These are phyloP conservation scores for Acleris laterana DNA, from an alignment of 2,888 invertebrate genomes.

Conservation along the genomic window DNA sequence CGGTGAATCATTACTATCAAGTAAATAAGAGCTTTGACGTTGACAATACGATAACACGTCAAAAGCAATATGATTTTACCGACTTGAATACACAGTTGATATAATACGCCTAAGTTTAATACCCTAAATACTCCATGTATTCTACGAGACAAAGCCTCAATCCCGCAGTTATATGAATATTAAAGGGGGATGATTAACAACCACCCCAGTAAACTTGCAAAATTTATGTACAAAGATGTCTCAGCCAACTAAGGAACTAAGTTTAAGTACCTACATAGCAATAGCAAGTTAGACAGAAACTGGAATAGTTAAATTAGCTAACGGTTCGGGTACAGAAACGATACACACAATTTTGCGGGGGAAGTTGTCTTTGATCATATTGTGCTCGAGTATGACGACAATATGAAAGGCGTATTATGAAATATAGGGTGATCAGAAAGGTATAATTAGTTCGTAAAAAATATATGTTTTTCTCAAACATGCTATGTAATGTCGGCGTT, in stretches of 20 bases:
- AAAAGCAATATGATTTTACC: no score
- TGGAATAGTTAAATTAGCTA: constrained; percentile 34
- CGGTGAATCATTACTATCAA: no score
- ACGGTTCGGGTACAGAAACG: constrained; percentile 26
- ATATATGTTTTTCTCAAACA: no score
- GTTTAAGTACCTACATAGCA: constrained; percentile 30
- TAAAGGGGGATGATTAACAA: neutral
- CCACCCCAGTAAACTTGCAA: constrained; percentile 3
- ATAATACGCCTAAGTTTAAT: no score
- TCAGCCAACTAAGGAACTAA: constrained; percentile 18
- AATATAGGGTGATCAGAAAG: no score
- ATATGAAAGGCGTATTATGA: neutral
- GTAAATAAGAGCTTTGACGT: no score
- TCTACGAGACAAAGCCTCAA: no score
- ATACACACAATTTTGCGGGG: constrained; percentile 24
- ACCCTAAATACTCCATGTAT: no score
- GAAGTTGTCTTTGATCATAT: constrained; percentile 32
- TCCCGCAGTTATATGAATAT: neutral
- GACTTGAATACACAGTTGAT: no score
- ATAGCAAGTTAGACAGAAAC: constrained; percentile 23
- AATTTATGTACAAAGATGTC: constrained; percentile 32
- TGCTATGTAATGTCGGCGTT: no score
- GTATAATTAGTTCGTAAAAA: no score
- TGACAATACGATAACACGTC: no score
- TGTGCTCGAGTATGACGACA: constrained; percentile 13